phyloP scores from a whole-genome alignment of 2,888 invertebrate genomes.

The Nesidiocoris tenuis region DNA sequence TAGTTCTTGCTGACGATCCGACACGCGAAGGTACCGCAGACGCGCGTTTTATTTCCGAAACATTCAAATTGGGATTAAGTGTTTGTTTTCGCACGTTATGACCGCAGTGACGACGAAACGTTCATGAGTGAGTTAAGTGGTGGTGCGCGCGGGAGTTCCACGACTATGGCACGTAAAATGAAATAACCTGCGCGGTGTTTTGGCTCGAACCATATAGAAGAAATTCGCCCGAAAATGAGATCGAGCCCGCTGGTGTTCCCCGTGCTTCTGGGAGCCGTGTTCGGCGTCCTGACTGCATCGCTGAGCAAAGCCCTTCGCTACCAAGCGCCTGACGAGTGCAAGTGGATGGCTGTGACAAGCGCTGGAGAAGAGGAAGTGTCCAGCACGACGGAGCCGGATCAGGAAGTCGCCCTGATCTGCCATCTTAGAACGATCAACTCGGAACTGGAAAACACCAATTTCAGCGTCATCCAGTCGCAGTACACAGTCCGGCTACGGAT shows the following conservation, averaged over 20 bases:
- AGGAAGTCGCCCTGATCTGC: conserved; percentile 71
- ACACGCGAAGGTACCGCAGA: conserved; percentile 8
- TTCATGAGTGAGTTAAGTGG: conserved; percentile 50
- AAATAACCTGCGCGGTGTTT: conserved; percentile 2
- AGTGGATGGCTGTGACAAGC: conserved; percentile 67
- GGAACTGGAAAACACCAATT: conserved; percentile 78
- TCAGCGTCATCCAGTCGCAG: conserved; percentile 79
- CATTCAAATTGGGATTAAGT: conserved; percentile 43
- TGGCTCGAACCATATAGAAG: conserved; percentile 12
- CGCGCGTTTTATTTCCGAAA: conserved; percentile 11
- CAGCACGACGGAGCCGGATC: conserved; percentile 52
- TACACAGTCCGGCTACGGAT: conserved; percentile 73
- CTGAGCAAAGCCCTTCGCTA: conserved; percentile 66
- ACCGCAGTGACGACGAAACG: conserved; percentile 3
- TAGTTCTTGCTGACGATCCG: conserved; percentile 36
- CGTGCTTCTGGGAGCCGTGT: conserved; percentile 62
- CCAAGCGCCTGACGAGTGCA: conserved; percentile 79
- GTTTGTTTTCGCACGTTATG: conserved; percentile 15
- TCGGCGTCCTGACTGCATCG: conserved; percentile 62
- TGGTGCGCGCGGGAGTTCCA: conserved; percentile 33
- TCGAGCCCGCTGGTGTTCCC: conserved; percentile 61
- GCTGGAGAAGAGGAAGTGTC: conserved; percentile 59
- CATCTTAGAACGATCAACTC: conserved; percentile 75
- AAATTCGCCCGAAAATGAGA: conserved; percentile 32
- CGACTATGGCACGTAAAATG: not conserved